A percentile compares a stretch with the other conserved stretches of the same genome.
phyloP scores from a whole-genome alignment of 2,113 vertebrate species.

The Paedocypris sp. region DNA sequence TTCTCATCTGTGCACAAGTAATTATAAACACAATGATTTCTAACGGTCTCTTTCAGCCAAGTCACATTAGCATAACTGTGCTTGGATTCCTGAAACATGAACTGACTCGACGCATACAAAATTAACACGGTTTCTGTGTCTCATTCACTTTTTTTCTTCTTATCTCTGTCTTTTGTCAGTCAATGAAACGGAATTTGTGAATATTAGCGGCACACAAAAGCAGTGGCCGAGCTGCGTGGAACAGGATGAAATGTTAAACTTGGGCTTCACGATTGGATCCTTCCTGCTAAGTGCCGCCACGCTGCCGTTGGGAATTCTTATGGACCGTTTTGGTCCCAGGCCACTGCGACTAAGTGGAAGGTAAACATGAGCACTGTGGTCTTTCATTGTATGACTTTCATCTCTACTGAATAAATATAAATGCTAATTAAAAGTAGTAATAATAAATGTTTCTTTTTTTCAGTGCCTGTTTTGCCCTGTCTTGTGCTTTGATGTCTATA shows the following conservation, averaged over 20 bases:
- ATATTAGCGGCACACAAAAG: neutral
- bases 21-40: neutral
- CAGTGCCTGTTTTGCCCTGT: constrained; percentile 69
- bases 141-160: neutral
- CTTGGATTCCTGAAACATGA: neutral
- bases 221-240: constrained; percentile 57
- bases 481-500: constrained; percentile 71
- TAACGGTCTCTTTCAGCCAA: neutral
- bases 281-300: constrained; percentile 82
- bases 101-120: constrained; percentile 8
- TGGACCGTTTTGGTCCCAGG: constrained; percentile 79
- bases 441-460: neutral
- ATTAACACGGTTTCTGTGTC: neutral
- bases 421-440: neutral
- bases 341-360: constrained; percentile 75
- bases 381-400: neutral
- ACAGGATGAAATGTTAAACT: constrained; percentile 81
- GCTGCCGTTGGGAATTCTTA: constrained; percentile 76
- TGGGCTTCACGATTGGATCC: constrained; percentile 83
- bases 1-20: constrained; percentile 68
- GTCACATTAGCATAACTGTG: neutral
- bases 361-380: constrained; percentile 44
- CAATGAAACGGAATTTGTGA: constrained; percentile 33
- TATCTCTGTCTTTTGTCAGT: constrained; percentile 23
- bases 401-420: neutral